Evolutionary conservation across 2,888 invertebrate species (phyloP).

Genomic region (Tanypteryx hageni): DNA sequence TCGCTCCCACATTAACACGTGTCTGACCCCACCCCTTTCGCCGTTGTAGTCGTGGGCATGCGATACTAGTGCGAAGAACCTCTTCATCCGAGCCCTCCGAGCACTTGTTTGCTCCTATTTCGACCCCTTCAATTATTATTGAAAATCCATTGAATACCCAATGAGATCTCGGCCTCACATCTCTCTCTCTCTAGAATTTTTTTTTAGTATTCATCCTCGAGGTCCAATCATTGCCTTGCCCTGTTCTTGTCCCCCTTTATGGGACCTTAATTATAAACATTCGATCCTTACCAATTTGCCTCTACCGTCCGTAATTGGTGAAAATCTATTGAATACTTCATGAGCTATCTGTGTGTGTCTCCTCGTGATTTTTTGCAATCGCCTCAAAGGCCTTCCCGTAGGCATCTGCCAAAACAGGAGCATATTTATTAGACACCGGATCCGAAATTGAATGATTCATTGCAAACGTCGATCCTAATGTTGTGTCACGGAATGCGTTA

Average conservation of each 20-base stretch:
- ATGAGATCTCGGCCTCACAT: background rate
- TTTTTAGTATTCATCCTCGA: background rate
- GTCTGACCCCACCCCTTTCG: background rate
- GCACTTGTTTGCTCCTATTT: background rate
- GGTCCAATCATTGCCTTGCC: background rate
- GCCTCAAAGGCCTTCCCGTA: background rate
- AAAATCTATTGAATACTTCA: conserved; percentile 16
- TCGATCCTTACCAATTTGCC: conserved; percentile 19
- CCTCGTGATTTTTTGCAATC: background rate
- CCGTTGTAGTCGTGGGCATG: background rate
- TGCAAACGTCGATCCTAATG: too few relatives aligned
- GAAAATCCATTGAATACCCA: conserved; percentile 20
- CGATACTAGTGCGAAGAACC: background rate
- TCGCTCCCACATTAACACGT: background rate
- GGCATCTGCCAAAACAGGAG: background rate
- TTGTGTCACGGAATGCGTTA: too few relatives aligned
- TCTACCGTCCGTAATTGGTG: background rate
- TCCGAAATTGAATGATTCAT: background rate
- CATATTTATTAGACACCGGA: background rate
- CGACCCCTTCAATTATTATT: background rate
- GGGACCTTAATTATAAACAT: conserved; percentile 3
- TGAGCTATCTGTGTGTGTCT: background rate
- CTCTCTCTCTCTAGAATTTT: background rate
- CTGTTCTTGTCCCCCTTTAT: background rate
- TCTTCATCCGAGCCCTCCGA: background rate